A percentile compares a stretch with the other conserved stretches of the same genome.
These are phyloP conservation scores for Blastomussa wellsi DNA, from an alignment of 92 coral and sea anemone genomes.

Conservation along the genomic window DNA sequence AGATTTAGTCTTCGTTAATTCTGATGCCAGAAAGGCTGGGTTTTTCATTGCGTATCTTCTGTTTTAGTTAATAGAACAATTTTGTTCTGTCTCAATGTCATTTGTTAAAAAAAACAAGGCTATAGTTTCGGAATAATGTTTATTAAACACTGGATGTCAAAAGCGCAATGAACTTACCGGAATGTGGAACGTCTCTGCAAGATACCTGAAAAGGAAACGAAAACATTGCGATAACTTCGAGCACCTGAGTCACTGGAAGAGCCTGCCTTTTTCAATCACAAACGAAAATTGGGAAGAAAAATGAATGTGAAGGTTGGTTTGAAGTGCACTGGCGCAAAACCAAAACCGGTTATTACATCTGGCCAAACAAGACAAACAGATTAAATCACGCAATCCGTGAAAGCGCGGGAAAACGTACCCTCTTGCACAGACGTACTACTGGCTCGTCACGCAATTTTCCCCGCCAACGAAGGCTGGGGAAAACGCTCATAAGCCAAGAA, in stretches of 20 bases:
- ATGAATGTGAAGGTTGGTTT: neutral
- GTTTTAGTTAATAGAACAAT: too few relatives aligned
- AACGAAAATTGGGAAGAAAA: too few relatives aligned
- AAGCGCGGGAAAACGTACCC: conserved; percentile 4
- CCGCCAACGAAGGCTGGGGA: neutral
- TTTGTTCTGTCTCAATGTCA: too few relatives aligned
- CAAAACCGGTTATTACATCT: neutral
- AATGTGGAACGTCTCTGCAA: conserved; percentile 84
- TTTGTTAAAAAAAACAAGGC: too few relatives aligned
- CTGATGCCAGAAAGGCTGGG: neutral
- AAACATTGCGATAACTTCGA: neutral
- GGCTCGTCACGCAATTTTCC: too few relatives aligned
- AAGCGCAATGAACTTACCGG: conserved; percentile 63
- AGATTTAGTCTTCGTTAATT: neutral
- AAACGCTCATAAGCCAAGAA: neutral
- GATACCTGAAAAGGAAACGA: conserved; percentile 58
- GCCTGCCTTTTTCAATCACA: neutral
- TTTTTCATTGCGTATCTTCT: too few relatives aligned
- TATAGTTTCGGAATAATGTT: too few relatives aligned
- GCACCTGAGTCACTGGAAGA: too few relatives aligned
- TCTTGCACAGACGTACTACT: too few relatives aligned
- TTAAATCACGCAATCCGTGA: neutral
- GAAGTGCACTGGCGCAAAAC: neutral
- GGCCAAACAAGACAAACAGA: too few relatives aligned
- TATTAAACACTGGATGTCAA: too few relatives aligned